These are phyloP conservation scores for Formica exsecta DNA, from an alignment of 1,140 invertebrate species.

Conservation along the genomic window DNA sequence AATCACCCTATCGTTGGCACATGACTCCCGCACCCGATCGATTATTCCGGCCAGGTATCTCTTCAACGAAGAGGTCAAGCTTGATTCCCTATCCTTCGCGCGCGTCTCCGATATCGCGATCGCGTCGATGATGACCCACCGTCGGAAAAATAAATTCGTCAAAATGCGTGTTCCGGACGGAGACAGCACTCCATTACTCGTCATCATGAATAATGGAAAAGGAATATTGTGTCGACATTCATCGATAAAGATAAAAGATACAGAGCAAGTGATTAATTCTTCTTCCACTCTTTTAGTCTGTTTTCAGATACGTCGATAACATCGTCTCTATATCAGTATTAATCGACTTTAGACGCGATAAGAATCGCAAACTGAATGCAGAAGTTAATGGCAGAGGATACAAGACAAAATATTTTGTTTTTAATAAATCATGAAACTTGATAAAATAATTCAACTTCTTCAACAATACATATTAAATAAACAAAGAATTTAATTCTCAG, in stretches of 20 bases:
- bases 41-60: slow-evolving; percentile 66
- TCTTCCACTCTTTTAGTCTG: background rate
- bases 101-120: slow-evolving; percentile 42
- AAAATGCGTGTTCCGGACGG: background rate
- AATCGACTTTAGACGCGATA: slow-evolving; percentile 16
- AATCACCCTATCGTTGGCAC: slow-evolving; percentile 63
- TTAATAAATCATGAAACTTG: background rate
- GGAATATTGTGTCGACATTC: slow-evolving; percentile 21
- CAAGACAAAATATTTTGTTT: background rate
- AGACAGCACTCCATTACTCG: background rate
- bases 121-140: background rate
- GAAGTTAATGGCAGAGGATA: background rate
- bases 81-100: background rate
- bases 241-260: slow-evolving; percentile 29
- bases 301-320: background rate
- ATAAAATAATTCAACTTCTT: slow-evolving; percentile 8
- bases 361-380: background rate
- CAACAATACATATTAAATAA: background rate
- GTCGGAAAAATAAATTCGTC: slow-evolving; percentile 40
- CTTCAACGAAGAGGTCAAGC: slow-evolving; percentile 45
- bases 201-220: background rate
- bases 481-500: background rate
- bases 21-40: slow-evolving; percentile 62
- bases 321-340: slow-evolving; percentile 15
- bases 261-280: background rate